Evolutionary conservation across 2,797 vertebrate genomes (phyloP).

Genomic region (Spinus pinus): DNA sequence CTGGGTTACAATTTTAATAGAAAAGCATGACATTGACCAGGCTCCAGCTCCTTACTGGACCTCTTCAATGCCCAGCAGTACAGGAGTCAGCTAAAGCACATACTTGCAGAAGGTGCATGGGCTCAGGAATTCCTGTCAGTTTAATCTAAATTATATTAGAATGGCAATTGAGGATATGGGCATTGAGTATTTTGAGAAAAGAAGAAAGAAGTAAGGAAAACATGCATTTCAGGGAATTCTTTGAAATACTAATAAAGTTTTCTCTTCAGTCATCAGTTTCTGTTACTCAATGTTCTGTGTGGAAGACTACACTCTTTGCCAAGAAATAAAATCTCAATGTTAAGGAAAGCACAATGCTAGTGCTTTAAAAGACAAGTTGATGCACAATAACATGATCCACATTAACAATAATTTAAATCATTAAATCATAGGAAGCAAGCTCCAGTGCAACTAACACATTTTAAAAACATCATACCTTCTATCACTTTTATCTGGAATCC

Average conservation of each 20-base stretch:
- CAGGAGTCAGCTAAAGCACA: background rate
- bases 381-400: background rate
- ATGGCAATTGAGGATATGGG: background rate
- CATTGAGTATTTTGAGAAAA: background rate
- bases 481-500: constrained; percentile 88
- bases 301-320: background rate
- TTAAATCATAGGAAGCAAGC: background rate
- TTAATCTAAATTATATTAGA: background rate
- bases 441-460: background rate
- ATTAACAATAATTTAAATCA: background rate
- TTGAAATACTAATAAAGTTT: background rate
- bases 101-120: background rate
- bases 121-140: background rate
- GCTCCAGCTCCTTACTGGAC: background rate
- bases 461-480: constrained; percentile 80
- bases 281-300: background rate
- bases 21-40: background rate
- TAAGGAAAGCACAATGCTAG: background rate
- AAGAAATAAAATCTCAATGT: background rate
- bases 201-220: background rate
- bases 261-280: background rate
- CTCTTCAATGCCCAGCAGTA: background rate
- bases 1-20: background rate
- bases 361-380: background rate
- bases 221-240: background rate